Conservation (phyloP, 2,797 vertebrate species). For the Crypturellus tataupa region DNA sequence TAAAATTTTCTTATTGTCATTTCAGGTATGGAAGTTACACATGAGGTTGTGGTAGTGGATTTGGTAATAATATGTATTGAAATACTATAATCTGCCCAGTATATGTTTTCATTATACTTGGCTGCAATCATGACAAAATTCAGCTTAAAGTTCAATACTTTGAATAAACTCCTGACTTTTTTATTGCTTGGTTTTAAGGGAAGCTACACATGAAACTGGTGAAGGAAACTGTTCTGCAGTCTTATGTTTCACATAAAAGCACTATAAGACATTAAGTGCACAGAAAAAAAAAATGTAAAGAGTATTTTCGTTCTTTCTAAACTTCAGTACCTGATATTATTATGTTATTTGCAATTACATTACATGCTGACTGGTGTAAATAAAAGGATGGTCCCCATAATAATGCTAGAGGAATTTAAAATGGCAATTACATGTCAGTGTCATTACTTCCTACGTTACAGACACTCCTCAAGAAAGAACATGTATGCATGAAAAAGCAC, state of each 20-base stretch:
- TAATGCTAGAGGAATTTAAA: conserved; percentile 10
- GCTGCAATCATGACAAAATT: not conserved
- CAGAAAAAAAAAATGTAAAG: not conserved
- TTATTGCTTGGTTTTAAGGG: not conserved
- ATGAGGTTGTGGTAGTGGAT: not conserved
- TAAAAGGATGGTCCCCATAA: conserved; percentile 29
- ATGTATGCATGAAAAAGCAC: not conserved
- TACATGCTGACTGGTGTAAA: not conserved
- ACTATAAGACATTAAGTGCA: not conserved
- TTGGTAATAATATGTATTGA: not conserved
- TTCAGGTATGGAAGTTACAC: not conserved
- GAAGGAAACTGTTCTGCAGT: not conserved
- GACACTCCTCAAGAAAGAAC: conserved; percentile 57
- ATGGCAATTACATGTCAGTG: not conserved
- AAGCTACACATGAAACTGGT: not conserved
- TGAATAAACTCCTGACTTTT: not conserved
- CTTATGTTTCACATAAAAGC: not conserved
- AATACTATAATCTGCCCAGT: not conserved
- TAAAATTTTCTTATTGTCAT: too few relatives aligned
- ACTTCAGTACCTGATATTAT: not conserved
- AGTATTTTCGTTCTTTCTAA: not conserved
- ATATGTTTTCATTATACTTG: not conserved
- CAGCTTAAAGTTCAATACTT: not conserved
- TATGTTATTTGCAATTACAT: not conserved
- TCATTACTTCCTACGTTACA: conserved; percentile 14